Evolutionary conservation across 2,888 invertebrate species (phyloP), one percentile per base, ranked within the genome.

Genomic region (Lomographa bimaculata): DNA sequence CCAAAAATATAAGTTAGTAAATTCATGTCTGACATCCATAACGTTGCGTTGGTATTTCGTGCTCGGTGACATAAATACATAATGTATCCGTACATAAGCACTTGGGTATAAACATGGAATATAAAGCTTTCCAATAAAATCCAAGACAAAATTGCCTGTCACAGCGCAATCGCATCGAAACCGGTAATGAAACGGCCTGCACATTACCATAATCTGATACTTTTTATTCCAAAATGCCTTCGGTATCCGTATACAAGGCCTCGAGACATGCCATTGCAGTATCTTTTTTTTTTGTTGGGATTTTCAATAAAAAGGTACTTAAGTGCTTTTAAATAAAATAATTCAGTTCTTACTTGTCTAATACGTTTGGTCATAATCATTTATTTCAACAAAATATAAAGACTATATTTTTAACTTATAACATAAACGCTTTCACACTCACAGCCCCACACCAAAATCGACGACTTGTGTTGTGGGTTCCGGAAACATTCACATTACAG

Each of bases 51-150:
- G 35, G 42, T 29, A 42, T 28, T 25, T 45, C 51, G 49, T 47
- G 49, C 37, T 40, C 29, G 9, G 23, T 19, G 41, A 40, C 48
- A 44, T 39, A 39, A 49, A 51, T 47, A 48, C 35, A 49, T 44
- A 41, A 44, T 48, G 34, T 44, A 37, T 21, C 28, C 19, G 35
- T 46, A 62, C 41, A 53, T 57, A 55, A 54, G 50, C 40, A 25
- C 38, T 49, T 14, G 36, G 35, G 20, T 49, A 47, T 65, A 55
- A 59, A 54, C 56, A 64, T 66, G 54, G 54, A 63, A 64, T 62
- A 68, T 65, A 70, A 69, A 66, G 59, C 57, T 51, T 62, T 69
- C 62, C 61, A 70, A 76, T 74, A 76, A 74, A 75, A 62, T 68
- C 42, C 56, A 64, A 64, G 58, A 64, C 61, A 58, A 59, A 70